Percentiles rank a stretch among this genome's conserved stretches.
Evolutionary conservation across 2,888 invertebrate genomes (phyloP).

Genomic region (Troglohyphantes excavatus): DNA sequence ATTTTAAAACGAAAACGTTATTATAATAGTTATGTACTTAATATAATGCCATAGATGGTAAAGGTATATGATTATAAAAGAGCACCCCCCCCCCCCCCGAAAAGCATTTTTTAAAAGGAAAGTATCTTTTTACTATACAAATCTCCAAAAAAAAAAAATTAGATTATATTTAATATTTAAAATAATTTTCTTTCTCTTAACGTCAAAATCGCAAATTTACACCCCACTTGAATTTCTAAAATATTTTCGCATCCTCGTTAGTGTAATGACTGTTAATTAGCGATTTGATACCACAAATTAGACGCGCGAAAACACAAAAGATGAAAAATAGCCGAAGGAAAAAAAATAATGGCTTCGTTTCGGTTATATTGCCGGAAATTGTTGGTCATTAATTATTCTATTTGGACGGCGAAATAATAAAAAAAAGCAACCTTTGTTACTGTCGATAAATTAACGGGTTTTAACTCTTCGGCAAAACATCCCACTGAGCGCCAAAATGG

Average conservation of each 20-base stretch:
- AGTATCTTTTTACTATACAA: no score
- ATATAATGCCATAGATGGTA: no score
- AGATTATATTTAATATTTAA: no score
- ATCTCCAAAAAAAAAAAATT: no score
- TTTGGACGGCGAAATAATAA: constrained; percentile 37
- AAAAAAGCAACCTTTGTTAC: constrained; percentile 40
- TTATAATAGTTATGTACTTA: no score
- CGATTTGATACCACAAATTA: not conserved
- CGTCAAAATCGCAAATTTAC: not conserved
- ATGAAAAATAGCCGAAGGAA: not conserved
- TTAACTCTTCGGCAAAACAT: constrained; percentile 10
- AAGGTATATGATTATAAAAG: no score
- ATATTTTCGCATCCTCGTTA: constrained; percentile 29
- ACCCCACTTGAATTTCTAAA: not conserved
- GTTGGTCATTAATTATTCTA: constrained; percentile 49
- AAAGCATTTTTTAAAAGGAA: no score
- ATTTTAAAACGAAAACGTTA: no score
- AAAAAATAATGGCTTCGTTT: not conserved
- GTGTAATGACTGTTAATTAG: constrained; percentile 10
- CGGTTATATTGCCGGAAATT: constrained; percentile 31
- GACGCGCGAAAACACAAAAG: not conserved
- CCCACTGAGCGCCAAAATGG: not conserved
- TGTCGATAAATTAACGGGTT: constrained; percentile 54
- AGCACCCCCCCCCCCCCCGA: no score
- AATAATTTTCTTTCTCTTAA: no score